These are phyloP conservation scores for Carpatolechia fugitivella DNA, from an alignment of 2,888 invertebrate genomes.

Conservation along the genomic window DNA sequence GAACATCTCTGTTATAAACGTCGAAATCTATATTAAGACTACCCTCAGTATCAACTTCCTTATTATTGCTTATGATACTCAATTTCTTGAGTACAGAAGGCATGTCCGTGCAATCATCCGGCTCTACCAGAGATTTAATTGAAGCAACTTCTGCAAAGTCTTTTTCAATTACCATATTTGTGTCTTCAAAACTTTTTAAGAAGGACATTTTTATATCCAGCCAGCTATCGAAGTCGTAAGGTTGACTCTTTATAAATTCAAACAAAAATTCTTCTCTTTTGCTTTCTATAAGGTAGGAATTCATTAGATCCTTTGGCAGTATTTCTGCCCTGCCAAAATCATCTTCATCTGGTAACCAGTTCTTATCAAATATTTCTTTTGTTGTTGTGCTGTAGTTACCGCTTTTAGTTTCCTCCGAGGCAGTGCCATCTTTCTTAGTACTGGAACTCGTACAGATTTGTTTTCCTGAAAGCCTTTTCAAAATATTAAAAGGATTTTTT, in stretches of 20 bases:
- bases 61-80: constrained; percentile 49
- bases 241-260: constrained; percentile 46
- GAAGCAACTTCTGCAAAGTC: constrained; percentile 28
- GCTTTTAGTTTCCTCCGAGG: constrained; percentile 14
- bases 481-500: constrained; percentile 60
- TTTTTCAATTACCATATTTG: constrained; percentile 38
- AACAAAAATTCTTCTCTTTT: constrained; percentile 47
- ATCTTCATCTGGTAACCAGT: constrained; percentile 51
- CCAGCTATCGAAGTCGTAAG: constrained; percentile 48
- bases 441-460: constrained; percentile 17
- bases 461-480: constrained; percentile 49
- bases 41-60: constrained; percentile 30
- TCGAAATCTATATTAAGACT: constrained; percentile 57
- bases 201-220: constrained; percentile 55
- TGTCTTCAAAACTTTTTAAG: constrained; percentile 45
- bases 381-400: constrained; percentile 30
- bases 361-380: constrained; percentile 35
- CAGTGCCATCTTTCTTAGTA: constrained; percentile 15
- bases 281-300: constrained; percentile 32
- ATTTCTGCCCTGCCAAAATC: constrained; percentile 62
- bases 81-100: constrained; percentile 50
- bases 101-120: constrained; percentile 51
- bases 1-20: constrained; percentile 65
- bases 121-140: constrained; percentile 43
- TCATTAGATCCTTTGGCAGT: constrained; percentile 30